These are phyloP conservation scores for Drosophila sp. DNA, from an alignment of 1,140 invertebrate species.

Conservation along the genomic window DNA sequence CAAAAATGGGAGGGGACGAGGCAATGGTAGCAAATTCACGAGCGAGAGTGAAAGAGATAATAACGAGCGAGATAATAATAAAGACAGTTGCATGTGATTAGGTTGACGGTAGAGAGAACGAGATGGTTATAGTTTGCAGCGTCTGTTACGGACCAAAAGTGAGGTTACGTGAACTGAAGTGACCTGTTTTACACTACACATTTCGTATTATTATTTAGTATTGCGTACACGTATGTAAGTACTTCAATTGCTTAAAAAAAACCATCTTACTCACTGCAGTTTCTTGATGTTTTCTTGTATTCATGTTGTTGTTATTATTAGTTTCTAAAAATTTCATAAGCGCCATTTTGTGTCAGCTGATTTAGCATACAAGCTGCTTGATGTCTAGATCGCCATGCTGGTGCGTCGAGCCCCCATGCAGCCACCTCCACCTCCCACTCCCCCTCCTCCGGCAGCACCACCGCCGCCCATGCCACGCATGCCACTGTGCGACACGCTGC, in stretches of 20 bases:
- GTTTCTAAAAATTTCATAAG: constrained; percentile 68
- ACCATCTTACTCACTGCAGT: constrained; percentile 42
- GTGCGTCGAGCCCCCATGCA: constrained; percentile 69
- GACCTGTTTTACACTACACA: background rate
- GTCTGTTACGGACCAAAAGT: background rate
- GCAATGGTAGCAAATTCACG: constrained; percentile 10
- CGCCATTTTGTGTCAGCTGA: constrained; percentile 69
- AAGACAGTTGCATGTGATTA: background rate
- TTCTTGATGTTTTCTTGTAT: background rate
- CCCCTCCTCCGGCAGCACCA: constrained; percentile 49
- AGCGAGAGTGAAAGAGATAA: background rate
- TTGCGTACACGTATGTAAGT: constrained; percentile 20
- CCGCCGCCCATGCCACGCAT: constrained; percentile 51
- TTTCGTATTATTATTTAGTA: background rate
- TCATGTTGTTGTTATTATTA: constrained; percentile 33
- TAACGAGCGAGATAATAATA: constrained; percentile 5
- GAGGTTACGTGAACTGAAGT: background rate
- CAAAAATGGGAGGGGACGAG: constrained; percentile 57
- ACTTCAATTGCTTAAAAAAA: constrained; percentile 27
- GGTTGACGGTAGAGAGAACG: background rate
- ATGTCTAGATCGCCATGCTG: constrained; percentile 83
- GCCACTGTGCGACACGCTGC: constrained; percentile 79
- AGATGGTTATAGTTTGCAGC: constrained; percentile 1
- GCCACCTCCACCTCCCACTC: constrained; percentile 56
- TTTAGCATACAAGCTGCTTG: constrained; percentile 35